Conservation (phyloP, 2,888 invertebrate genomes). For the Cryptocephalus moraei region DNA sequence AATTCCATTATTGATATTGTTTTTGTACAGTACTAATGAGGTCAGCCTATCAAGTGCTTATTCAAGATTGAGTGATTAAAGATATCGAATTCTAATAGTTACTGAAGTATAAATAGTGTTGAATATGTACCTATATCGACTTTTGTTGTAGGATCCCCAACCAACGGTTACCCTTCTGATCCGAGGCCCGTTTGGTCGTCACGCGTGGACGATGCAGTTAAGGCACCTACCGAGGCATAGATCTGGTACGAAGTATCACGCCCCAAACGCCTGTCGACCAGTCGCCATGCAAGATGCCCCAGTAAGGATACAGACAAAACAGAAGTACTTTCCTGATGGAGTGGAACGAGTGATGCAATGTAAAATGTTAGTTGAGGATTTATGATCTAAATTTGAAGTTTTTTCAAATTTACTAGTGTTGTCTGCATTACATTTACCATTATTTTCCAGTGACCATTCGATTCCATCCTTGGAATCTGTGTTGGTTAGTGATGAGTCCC, state of each 20-base stretch:
- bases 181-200: slow-evolving; percentile 87
- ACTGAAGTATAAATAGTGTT: no score
- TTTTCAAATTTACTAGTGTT: no score
- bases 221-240: slow-evolving; percentile 80
- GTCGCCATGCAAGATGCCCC: slow-evolving; percentile 64
- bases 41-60: no score
- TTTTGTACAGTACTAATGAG: no score
- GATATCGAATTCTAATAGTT: no score
- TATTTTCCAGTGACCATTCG: slow-evolving; percentile 63
- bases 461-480: slow-evolving; percentile 82
- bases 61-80: no score
- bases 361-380: slow-evolving; percentile 50
- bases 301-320: slow-evolving; percentile 56
- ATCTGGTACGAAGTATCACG: slow-evolving; percentile 54
- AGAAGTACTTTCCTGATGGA: slow-evolving; percentile 69
- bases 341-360: slow-evolving; percentile 71
- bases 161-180: slow-evolving; percentile 85
- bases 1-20: no score
- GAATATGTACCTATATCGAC: no score
- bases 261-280: slow-evolving; percentile 59
- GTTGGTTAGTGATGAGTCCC: slow-evolving; percentile 44
- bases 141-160: slow-evolving; percentile 65
- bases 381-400: no score
- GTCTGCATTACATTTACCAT: no score
- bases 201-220: slow-evolving; percentile 87